These are phyloP conservation scores for Ellobius talpinus DNA, from an alignment of 2,113 vertebrate species.

Conservation along the genomic window DNA sequence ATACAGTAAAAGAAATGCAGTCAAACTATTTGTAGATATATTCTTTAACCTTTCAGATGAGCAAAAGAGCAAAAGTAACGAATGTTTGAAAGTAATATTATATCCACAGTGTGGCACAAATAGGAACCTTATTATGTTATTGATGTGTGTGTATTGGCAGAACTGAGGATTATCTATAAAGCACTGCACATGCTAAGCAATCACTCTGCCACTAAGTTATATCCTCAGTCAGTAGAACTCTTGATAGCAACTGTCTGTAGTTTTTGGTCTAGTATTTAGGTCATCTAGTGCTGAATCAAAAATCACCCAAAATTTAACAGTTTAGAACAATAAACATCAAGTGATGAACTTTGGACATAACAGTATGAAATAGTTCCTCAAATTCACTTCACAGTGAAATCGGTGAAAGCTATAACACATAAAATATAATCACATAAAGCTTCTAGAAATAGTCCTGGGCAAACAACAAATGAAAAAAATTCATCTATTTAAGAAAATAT, in stretches of 20 bases:
- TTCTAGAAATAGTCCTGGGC: neutral
- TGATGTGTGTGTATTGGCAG: neutral
- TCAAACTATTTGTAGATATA: constrained; percentile 1
- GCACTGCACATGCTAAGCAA: neutral
- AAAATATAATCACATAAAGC: neutral
- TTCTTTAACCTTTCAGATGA: constrained; percentile 27
- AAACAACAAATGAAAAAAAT: constrained; percentile 9
- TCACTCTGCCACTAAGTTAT: neutral
- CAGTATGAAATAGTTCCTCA: neutral
- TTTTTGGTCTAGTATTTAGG: neutral
- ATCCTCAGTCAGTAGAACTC: neutral
- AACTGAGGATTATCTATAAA: neutral
- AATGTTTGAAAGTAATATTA: neutral
- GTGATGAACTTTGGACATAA: neutral
- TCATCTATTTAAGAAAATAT: constrained; percentile 34
- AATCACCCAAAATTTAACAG: neutral
- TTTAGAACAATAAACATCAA: constrained; percentile 34
- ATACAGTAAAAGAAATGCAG: constrained; percentile 19
- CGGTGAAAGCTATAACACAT: neutral
- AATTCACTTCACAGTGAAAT: neutral
- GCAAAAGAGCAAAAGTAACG: neutral
- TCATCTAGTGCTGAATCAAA: constrained; percentile 8
- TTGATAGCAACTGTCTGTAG: neutral
- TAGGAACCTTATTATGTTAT: neutral
- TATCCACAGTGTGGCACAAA: neutral